Percentiles rank a stretch among this genome's conserved stretches.
These are phyloP conservation scores for Lapara coniferarum DNA, from an alignment of 2,888 invertebrate genomes.

Conservation along the genomic window DNA sequence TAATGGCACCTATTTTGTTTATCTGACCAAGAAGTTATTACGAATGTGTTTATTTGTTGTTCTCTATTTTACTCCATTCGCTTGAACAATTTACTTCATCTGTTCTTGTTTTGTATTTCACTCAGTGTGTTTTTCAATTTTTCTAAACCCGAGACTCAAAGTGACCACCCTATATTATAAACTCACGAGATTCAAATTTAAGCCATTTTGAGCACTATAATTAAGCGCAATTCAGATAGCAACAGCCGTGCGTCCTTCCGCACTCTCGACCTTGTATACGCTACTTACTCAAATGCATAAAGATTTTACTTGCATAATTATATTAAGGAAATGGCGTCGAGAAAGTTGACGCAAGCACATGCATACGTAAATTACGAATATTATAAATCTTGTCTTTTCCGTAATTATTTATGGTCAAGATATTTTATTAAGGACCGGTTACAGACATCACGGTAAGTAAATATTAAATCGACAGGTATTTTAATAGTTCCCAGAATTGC, in stretches of 20 bases:
- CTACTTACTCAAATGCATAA: constrained; percentile 8
- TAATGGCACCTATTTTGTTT: too few relatives aligned
- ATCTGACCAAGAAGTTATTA: too few relatives aligned
- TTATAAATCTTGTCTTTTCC: constrained; percentile 17
- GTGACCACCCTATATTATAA: too few relatives aligned
- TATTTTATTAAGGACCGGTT: background rate
- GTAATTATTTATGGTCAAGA: constrained; percentile 14
- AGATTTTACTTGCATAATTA: constrained; percentile 9
- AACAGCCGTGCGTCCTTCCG: background rate
- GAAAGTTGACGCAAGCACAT: constrained; percentile 16
- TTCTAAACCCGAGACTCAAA: too few relatives aligned
- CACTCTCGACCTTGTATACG: background rate
- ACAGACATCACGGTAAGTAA: background rate
- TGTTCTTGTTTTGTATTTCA: too few relatives aligned
- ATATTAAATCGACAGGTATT: background rate
- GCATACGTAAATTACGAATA: constrained; percentile 12
- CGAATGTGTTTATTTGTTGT: too few relatives aligned
- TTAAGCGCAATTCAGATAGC: background rate
- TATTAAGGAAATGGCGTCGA: constrained; percentile 8
- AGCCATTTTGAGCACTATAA: background rate
- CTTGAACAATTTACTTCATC: too few relatives aligned
- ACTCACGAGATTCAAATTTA: background rate
- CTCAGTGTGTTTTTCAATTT: too few relatives aligned
- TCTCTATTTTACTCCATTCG: too few relatives aligned
- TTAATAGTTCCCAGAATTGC: background rate